phyloP scores from a whole-genome alignment of 2,113 vertebrate species.

The Aspidoscelis tigris region DNA sequence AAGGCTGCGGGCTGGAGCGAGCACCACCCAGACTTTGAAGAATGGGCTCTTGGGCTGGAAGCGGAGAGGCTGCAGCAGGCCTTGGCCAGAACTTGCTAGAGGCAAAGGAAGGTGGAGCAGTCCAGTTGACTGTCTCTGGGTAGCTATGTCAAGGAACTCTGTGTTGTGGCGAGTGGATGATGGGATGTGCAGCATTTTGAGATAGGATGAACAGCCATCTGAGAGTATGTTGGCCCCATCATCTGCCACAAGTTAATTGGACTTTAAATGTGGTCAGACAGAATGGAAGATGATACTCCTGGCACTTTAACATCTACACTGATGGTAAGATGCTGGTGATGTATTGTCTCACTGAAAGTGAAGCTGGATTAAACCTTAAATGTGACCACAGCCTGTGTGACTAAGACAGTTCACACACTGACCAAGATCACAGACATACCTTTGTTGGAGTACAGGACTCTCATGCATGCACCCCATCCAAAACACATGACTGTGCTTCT shows the following conservation, averaged over 20 bases:
- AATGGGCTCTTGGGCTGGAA: conserved; percentile 61
- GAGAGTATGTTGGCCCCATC: neutral
- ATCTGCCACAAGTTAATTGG: neutral
- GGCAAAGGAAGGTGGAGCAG: conserved; percentile 1
- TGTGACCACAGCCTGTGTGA: neutral
- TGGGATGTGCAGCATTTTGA: neutral
- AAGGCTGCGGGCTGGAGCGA: conserved; percentile 72
- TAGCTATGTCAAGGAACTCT: conserved; percentile 9
- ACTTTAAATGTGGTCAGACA: neutral
- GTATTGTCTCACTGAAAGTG: no score
- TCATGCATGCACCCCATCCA: neutral
- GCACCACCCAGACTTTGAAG: conserved; percentile 79
- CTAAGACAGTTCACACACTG: neutral
- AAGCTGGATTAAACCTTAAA: no score
- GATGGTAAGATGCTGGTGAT: no score
- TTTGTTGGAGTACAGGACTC: neutral
- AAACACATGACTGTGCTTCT: neutral
- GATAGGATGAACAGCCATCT: neutral
- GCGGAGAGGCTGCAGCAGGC: neutral
- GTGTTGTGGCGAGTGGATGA: neutral
- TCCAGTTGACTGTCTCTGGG: conserved; percentile 2
- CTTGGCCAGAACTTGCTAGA: neutral
- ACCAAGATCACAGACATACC: neutral
- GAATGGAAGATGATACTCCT: no score
- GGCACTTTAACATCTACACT: no score